phyloP scores from a whole-genome alignment of 2,888 invertebrate species.

The Leptogaster cylindrica region DNA sequence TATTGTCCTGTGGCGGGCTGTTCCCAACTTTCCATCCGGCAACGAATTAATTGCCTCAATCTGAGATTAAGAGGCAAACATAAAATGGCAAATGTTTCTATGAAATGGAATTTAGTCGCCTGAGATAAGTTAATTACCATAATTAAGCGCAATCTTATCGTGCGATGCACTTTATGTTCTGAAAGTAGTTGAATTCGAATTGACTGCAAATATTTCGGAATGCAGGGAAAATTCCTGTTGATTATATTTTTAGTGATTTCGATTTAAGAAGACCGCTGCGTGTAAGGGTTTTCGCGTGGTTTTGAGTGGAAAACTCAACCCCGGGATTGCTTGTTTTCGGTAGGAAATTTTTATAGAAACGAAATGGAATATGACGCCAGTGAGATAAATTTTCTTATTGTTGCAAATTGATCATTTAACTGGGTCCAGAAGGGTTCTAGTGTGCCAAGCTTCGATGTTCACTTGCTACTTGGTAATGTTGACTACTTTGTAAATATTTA shows the following conservation, averaged over 20 bases:
- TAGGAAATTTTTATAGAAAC: no score
- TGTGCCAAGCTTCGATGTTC: constrained; percentile 12
- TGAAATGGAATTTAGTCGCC: constrained; percentile 1
- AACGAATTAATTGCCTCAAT: constrained; percentile 26
- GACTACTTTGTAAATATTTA: constrained; percentile 29
- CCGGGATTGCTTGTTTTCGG: not conserved
- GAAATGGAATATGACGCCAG: no score
- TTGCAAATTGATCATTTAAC: not conserved
- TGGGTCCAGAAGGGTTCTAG: not conserved
- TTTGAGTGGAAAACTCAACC: no score
- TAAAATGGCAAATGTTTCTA: constrained; percentile 11
- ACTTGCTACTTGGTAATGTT: constrained; percentile 22
- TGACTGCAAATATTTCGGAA: not conserved
- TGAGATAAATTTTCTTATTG: not conserved
- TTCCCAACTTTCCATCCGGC: constrained; percentile 17
- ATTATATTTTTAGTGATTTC: not conserved
- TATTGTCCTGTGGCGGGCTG: not conserved
- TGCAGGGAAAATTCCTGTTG: no score
- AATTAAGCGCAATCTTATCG: constrained; percentile 16
- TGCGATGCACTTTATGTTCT: constrained; percentile 12
- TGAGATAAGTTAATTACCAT: constrained; percentile 28
- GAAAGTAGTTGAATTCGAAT: no score
- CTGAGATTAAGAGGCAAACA: constrained; percentile 4
- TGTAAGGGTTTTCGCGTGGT: not conserved
- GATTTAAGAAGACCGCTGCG: not conserved